Percentiles rank a stretch among this genome's conserved stretches.
Conservation (phyloP, 1,140 invertebrate genomes). For the Orchestia grillus region DNA sequence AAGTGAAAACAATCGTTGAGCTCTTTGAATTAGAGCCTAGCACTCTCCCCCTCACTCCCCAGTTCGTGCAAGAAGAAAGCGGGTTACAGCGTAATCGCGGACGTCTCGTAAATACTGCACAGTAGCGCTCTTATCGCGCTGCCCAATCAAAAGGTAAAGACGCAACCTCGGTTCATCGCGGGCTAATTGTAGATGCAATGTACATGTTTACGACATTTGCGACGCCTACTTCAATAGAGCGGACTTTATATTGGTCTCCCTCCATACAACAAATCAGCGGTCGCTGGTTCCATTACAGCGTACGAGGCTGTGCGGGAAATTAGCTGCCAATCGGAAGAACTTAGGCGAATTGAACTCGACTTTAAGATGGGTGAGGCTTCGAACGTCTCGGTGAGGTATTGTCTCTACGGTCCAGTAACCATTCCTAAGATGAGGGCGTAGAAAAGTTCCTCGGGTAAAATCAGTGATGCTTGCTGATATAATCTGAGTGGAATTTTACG, state of each 20-base stretch:
- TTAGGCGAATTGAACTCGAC: slow-evolving; percentile 4
- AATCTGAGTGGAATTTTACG: background rate
- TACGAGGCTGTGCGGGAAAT: background rate
- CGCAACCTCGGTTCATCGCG: slow-evolving; percentile 41
- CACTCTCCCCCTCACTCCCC: background rate
- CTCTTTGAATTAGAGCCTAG: background rate
- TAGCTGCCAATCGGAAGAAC: slow-evolving; percentile 25
- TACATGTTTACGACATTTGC: slow-evolving; percentile 40
- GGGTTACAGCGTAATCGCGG: background rate
- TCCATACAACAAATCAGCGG: slow-evolving; percentile 10
- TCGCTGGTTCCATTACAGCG: slow-evolving; percentile 12
- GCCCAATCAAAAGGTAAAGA: slow-evolving; percentile 47
- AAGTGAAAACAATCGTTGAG: background rate
- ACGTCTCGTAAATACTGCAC: slow-evolving; percentile 29
- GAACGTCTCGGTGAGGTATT: background rate
- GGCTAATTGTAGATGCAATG: slow-evolving; percentile 47
- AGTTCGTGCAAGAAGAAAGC: background rate
- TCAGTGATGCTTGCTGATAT: background rate
- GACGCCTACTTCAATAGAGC: background rate
- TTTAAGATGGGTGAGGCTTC: background rate
- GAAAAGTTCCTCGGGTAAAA: background rate
- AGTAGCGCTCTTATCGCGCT: slow-evolving; percentile 38
- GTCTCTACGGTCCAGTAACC: background rate
- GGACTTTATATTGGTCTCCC: background rate
- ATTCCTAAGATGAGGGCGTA: background rate